These are phyloP conservation scores for Cyanocitta stelleri DNA, from an alignment of 2,113 vertebrate genomes.

Conservation along the genomic window DNA sequence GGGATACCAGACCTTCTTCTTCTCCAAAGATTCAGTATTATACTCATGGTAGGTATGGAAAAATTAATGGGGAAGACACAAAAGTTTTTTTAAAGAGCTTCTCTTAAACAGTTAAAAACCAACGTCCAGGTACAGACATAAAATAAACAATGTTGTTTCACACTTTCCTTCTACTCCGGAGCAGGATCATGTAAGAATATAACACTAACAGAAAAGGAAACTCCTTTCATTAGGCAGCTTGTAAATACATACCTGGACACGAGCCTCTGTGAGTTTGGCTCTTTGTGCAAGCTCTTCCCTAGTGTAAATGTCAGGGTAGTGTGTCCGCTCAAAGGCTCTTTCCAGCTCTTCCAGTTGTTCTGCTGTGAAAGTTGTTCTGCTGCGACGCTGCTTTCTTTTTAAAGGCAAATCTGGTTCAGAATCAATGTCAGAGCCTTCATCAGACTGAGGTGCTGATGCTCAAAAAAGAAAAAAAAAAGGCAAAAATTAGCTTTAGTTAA, in stretches of 20 bases:
- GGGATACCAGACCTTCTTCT: not conserved
- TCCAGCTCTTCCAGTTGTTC: conserved; percentile 98
- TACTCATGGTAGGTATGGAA: not conserved
- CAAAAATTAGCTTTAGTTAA: not conserved
- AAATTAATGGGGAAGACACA: not conserved
- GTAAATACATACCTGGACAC: conserved; percentile 85
- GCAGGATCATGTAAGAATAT: not conserved
- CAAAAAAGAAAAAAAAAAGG: not conserved
- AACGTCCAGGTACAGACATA: not conserved
- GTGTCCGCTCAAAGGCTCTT: conserved; percentile 94
- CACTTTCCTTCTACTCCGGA: not conserved
- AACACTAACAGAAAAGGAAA: not conserved
- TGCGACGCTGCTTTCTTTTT: conserved; percentile 95
- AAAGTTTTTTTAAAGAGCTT: not conserved
- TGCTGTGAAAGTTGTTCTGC: conserved; percentile 94
- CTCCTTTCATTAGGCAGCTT: not conserved
- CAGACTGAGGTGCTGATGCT: conserved; percentile 87
- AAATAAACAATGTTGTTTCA: not conserved
- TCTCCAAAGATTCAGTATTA: not conserved
- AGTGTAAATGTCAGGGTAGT: conserved; percentile 98
- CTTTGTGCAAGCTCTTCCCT: conserved; percentile 96
- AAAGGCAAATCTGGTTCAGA: conserved; percentile 95
- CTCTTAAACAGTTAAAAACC: not conserved
- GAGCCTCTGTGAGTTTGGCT: conserved; percentile 95
- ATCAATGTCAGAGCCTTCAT: conserved; percentile 96